These are phyloP conservation scores for Spodoptera litura DNA, from an alignment of 1,140 invertebrate genomes.

Conservation along the genomic window DNA sequence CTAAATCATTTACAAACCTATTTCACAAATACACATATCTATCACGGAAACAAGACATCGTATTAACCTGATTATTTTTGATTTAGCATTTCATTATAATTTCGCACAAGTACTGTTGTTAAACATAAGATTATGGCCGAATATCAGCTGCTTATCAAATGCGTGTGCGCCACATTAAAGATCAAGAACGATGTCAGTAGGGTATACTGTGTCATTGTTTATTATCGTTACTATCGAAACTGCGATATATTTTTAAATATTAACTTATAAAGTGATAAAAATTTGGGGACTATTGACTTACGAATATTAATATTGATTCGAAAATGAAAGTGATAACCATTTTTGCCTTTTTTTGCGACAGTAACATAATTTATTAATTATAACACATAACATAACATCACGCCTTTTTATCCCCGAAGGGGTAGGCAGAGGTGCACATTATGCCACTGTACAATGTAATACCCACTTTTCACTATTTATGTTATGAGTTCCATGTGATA, in stretches of 20 bases:
- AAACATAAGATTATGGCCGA: neutral
- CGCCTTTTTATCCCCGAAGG: too few relatives aligned
- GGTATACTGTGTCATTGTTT: conserved; percentile 9
- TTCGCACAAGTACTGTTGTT: neutral
- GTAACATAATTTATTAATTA: too few relatives aligned
- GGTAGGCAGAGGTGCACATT: too few relatives aligned
- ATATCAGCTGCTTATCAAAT: conserved; percentile 5
- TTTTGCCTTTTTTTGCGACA: too few relatives aligned
- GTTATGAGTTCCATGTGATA: too few relatives aligned
- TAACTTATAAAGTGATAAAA: conserved; percentile 1
- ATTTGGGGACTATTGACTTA: neutral
- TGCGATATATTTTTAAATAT: neutral
- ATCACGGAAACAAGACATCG: neutral
- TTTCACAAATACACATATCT: neutral
- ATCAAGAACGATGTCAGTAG: conserved; percentile 28
- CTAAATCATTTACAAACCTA: neutral
- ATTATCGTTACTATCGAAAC: conserved; percentile 35
- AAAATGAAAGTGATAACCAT: neutral
- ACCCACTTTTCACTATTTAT: too few relatives aligned
- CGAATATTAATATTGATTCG: neutral
- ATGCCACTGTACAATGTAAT: too few relatives aligned
- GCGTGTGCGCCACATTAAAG: conserved; percentile 15
- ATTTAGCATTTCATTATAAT: conserved; percentile 4
- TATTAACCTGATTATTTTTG: conserved; percentile 5
- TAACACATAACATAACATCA: too few relatives aligned